phyloP scores from a whole-genome alignment of 2,113 vertebrate genomes.

The Sigmodon hispidus region DNA sequence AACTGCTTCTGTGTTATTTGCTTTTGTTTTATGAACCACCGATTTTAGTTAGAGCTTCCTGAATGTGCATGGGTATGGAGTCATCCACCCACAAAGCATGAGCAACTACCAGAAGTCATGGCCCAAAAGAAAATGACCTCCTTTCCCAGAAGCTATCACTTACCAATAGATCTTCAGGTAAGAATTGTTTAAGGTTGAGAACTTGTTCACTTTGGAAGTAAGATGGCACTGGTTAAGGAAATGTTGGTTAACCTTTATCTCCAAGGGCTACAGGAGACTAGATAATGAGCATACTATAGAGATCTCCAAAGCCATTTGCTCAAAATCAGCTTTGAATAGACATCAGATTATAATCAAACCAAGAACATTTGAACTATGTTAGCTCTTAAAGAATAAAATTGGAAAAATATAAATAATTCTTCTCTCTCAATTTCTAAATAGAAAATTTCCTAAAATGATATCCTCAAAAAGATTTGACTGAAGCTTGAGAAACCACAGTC shows the following conservation, averaged over 20 bases:
- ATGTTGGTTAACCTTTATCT: not conserved
- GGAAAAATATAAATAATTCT: not conserved
- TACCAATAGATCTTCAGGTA: not conserved
- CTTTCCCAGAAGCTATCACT: not conserved
- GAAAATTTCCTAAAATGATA: slow-evolving; percentile 15
- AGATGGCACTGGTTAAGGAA: not conserved
- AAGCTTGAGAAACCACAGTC: slow-evolving; percentile 9
- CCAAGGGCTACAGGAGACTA: not conserved
- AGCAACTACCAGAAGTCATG: not conserved
- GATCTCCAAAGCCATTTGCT: not conserved
- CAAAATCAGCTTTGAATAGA: slow-evolving; percentile 17
- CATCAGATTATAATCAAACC: not conserved
- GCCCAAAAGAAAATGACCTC: not conserved
- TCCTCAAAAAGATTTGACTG: not conserved
- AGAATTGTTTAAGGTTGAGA: not conserved
- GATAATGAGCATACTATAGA: not conserved
- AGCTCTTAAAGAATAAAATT: slow-evolving; percentile 36
- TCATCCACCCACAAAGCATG: not conserved
- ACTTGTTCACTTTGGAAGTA: not conserved
- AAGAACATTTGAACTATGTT: not conserved
- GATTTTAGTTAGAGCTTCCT: not conserved
- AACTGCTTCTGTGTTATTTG: not conserved
- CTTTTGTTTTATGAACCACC: not conserved
- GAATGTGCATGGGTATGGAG: not conserved
- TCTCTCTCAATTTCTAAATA: slow-evolving; percentile 29